Base-by-base conservation (phyloP, 1,140 invertebrate species). In the Drosophila lini region DNA sequence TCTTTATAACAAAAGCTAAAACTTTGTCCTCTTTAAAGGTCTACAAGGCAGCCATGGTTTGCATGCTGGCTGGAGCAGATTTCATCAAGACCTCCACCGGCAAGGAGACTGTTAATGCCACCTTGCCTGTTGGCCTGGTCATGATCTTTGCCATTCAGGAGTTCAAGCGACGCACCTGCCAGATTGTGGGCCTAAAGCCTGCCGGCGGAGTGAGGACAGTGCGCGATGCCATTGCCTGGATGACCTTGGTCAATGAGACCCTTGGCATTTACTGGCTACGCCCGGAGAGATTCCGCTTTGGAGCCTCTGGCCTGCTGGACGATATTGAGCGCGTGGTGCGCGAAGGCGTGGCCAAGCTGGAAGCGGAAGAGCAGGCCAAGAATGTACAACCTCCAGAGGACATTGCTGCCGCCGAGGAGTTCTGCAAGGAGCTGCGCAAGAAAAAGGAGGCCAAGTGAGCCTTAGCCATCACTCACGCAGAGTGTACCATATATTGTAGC, bases 61-160 rank as follows among this genome's bases (percentile, higher is more conserved):
- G 97, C 28, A 99, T 99, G 97, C 95, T 97, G 94, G 98, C 98
- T 69, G 98, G 98, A 22, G 96, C 98, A 34, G 97, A 99, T 94
- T 99, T 99, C 90, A 99, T 99, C 56, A 99, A 99, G 93, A 99
- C 99, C 31, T 99, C 98, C 0, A 99, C 99, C 3, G 99, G 98
- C 48, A 99, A 99, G 93, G 99, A 99, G 94, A 92, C 94, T 15
- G 95, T 98, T 0, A 99, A 99, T 94, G 98, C 99, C 3, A 99
- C 96, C 10, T 92, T 99, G 42, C 95, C 96, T 38, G 95, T 97
- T 55, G 98, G 98, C 7, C 93, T 99, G 22, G 96, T 99, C 1
- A 99, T 99, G 99, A 96, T 97, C 57, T 93, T 95, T 85, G 98
- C 98, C 44, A 99, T 99, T 65, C 94, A 95, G 74, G 95, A 98